Evolutionary conservation across 2,888 invertebrate genomes (phyloP), one percentile per base, ranked within the genome.

Genomic region (Acanthococcus lagerstroemiae): DNA sequence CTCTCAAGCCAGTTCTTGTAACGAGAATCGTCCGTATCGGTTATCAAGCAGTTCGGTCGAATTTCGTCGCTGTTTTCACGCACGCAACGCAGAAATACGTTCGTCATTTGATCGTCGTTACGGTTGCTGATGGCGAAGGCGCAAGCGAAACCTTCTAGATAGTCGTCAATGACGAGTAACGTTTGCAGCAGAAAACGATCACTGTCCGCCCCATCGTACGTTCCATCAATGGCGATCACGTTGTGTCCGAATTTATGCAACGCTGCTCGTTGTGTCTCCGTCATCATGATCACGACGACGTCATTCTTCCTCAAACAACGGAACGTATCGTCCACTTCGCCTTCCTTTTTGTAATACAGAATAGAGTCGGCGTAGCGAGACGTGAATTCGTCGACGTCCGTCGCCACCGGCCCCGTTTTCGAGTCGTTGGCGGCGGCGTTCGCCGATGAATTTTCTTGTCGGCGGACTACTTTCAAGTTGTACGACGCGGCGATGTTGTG

Each of bases 71-170:
- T 24, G 6, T 22, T 19, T 24, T 52, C 12, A 17, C 52, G 22
- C 9, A 52, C 3, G 7, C 21, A 15, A 22, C 24, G 52, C 24
- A 66, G 19, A 19, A 58, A 45, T 37, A 66, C 17, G 25, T 45
- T 48, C 12, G 45, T 45, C 7, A 58, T 27, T 12, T 48, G 9
- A 45, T 66, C 50, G 19, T 66, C 54, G 24, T 54, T 66, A 12
- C 66, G 55, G 25, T 66, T 66, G 9, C 56, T n/a, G 17, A 66
- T 19, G n/a, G 54, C 30, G 17, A 66, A 58, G 1, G 54, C 58
- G n/a, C 37, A 19, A 24, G 54, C 30, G 37, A 52, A 17, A n/a
- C 30, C 58, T 58, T 66, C 66, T 3, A 6, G 26, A 21, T 58
- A 44, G 6, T 58, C 58, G 45, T 66, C 66, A 15, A 54, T 44